Evolutionary conservation across 2,888 invertebrate genomes (phyloP), one percentile per base, ranked within the genome.

Genomic region (Boloria selene): DNA sequence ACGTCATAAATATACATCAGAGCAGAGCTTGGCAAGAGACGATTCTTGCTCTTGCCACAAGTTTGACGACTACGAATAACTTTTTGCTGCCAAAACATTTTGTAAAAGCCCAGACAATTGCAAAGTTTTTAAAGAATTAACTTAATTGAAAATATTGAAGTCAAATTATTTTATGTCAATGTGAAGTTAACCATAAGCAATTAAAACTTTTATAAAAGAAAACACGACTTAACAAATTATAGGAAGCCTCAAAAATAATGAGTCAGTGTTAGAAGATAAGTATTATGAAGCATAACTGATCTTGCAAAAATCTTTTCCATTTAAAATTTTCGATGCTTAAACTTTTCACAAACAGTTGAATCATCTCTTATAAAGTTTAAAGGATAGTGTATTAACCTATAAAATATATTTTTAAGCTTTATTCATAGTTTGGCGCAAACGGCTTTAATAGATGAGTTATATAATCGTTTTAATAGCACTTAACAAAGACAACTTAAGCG

Each of bases 181-280:
- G 68, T 73, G 59, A 75, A 77, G 66, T 74, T 74, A 71, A 67
- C 64, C 58, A 68, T 72, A 77, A 75, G 74, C 75, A 77, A 79
- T 79, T 78, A 77, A 77, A 80, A 79, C 67, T 77, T 78, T 76
- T 71, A 56, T 59, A 70, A 70, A 73, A 70, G 70, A 70, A 71
- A 72, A 73, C 70, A 56, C 65, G 67, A 70, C 64, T 76, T 75
- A 71, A 71, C 72, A 73, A 73, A 73, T 74, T 74, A 69, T 69
- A 59, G 55, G 65, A 61, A 60, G 70, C 66, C 68, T 68, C 54
- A 65, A 69, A 72, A 72, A 69, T 70, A 70, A 73, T 68, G 69
- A 70, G 71, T 69, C 72, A 68, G 58, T 70, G 49, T 63, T 65
- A 68, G 59, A 56, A 56, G 59, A 65, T 68, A 69, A 54, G 47